Base-by-base conservation (phyloP, 2,797 vertebrate species). In the Coreius guichenoti region DNA sequence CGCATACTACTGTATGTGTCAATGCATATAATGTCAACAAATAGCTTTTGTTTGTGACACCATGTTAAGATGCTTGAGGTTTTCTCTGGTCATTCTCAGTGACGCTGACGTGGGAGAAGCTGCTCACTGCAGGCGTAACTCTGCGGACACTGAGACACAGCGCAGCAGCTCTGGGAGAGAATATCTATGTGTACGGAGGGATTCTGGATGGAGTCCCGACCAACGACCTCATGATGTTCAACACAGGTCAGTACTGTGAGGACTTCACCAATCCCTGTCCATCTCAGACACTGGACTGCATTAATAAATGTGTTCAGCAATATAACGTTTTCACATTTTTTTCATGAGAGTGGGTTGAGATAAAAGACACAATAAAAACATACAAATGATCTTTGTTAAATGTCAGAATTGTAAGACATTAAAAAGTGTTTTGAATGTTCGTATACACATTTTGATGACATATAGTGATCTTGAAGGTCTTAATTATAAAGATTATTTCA, bases 131-230 rank as follows among this genome's bases (percentile, higher is more conserved):
- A 1, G 93, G 94, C 1, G 81, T 94, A 76, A 83, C 90, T 63
- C 90, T 93, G 72, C 90, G 87, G n/a, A 91, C 90, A 23, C 89
- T 94, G 6, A 85, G 86, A 82, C 92, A 94, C 90, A 91, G 94
- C 83, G 94, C 93, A 13, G 93, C 87, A 2, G 88, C 90, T 2
- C 68, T 94, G 47, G 93, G 93, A 58, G 94, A 95, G 86, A 95
- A 92, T 89, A 94, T 96, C 85, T 95, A 93, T 4, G 93, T 94
- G 26, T 95, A 93, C 0, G 95, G 95, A 86, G 95, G 95, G 12
- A 75, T 82, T 33, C 23, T 92, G 82, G 86, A 80, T 14, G 91
- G 92, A n/a, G 88, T 54, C 68, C 91, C 90, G 31, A 91, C 87
- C 0, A 93, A 95, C 9, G 90, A 95, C 82, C 93, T 96, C 74